These are phyloP conservation scores for Pteronura brasiliensis DNA, from an alignment of 2,113 vertebrate species.

Conservation along the genomic window DNA sequence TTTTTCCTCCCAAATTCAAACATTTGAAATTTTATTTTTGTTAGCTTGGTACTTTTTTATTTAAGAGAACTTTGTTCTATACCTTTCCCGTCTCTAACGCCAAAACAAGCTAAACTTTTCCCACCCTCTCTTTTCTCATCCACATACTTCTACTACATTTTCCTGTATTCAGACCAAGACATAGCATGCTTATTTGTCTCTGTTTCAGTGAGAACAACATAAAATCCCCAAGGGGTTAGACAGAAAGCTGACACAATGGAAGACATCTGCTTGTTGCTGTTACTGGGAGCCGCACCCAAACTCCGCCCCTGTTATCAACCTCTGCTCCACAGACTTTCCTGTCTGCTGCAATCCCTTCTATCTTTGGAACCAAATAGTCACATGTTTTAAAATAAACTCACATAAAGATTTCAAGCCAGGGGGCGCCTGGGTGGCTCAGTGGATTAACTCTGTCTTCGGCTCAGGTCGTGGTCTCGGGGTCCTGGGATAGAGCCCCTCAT, in stretches of 20 bases:
- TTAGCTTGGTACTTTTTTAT: not conserved
- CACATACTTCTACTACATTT: not conserved
- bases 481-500: too few species aligned
- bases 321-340: not conserved
- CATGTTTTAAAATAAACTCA: not conserved
- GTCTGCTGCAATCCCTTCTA: not conserved
- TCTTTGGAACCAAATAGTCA: not conserved
- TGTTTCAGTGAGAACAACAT: not conserved
- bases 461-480: too few species aligned
- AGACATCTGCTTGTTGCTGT: not conserved
- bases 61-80: not conserved
- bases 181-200: not conserved
- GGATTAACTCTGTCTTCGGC: too few species aligned
- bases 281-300: not conserved
- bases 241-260: not conserved
- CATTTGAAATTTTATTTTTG: not conserved
- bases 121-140: not conserved
- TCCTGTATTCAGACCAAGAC: not conserved
- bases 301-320: not conserved
- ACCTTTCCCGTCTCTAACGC: not conserved
- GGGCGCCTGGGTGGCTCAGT: too few species aligned
- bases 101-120: not conserved
- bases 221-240: not conserved
- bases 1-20: not conserved
- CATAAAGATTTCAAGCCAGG: not conserved